A percentile compares a stretch with the other conserved stretches of the same genome.
These are phyloP conservation scores for Pomacea canaliculata DNA, from an alignment of 2,888 invertebrate genomes.

Conservation along the genomic window DNA sequence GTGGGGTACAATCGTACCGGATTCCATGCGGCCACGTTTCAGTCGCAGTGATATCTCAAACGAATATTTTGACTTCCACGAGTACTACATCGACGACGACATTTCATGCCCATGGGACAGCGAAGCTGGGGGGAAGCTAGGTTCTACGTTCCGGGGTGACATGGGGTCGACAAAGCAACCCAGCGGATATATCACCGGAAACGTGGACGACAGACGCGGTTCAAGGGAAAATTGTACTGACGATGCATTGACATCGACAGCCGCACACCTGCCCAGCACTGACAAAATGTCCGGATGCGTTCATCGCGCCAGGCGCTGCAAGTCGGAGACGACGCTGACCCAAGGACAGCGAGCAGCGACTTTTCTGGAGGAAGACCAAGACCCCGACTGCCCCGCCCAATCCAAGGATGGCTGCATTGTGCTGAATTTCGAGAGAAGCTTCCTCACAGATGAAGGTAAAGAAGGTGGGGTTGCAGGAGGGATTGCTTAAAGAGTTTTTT, in stretches of 20 bases:
- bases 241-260: not conserved
- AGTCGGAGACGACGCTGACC: not conserved
- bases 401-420: constrained; percentile 5
- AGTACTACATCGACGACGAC: constrained; percentile 49
- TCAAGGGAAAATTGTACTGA: no score
- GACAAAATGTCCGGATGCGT: not conserved
- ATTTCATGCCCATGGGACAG: not conserved
- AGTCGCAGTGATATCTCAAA: constrained; percentile 12
- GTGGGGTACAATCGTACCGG: not conserved
- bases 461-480: not conserved
- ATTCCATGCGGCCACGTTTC: not conserved
- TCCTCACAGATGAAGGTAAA: constrained; percentile 7
- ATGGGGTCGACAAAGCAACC: no score
- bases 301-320: not conserved
- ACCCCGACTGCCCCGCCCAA: not conserved
- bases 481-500: no score
- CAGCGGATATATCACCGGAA: not conserved
- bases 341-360: not conserved
- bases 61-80: constrained; percentile 37
- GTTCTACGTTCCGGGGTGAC: not conserved
- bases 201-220: not conserved
- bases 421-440: constrained; percentile 8
- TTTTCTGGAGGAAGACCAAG: not conserved
- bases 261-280: not conserved
- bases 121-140: not conserved